A percentile compares a stretch with the other conserved stretches of the same genome.
phyloP scores from a whole-genome alignment of 1,140 invertebrate genomes.

The Megathymus violae region DNA sequence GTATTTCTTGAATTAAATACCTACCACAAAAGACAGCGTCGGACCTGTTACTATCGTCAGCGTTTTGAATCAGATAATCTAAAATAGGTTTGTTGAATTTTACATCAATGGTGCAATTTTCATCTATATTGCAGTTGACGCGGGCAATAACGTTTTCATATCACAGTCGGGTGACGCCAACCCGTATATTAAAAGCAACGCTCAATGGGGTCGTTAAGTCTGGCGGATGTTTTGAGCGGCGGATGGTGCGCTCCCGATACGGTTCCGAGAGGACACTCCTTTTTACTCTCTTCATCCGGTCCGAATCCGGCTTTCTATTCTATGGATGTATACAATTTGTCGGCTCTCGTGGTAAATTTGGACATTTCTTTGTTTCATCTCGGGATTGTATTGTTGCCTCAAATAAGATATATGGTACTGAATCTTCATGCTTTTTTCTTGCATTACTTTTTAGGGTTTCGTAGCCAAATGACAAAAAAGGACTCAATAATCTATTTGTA shows the following conservation, averaged over 20 bases:
- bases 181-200: slow-evolving; percentile 10
- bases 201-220: slow-evolving; percentile 48
- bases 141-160: slow-evolving; percentile 24
- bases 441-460: too few relatives aligned
- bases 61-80: too few relatives aligned
- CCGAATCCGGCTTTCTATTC: slow-evolving; percentile 28
- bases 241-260: slow-evolving; percentile 35
- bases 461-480: too few relatives aligned
- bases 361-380: background rate
- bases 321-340: background rate
- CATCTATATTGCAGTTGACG: slow-evolving; percentile 5
- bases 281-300: slow-evolving; percentile 34
- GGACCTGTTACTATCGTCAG: too few relatives aligned
- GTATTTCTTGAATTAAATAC: too few relatives aligned
- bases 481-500: background rate
- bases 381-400: background rate
- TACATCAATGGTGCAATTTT: slow-evolving; percentile 2
- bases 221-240: slow-evolving; percentile 41
- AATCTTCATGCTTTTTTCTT: too few relatives aligned
- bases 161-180: slow-evolving; percentile 17
- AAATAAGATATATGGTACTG: background rate
- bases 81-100: background rate
- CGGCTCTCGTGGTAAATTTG: slow-evolving; percentile 3
- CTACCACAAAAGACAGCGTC: too few relatives aligned
- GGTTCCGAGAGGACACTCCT: slow-evolving; percentile 31